Conservation (phyloP, 2,113 vertebrate species). For the Limanda limanda region DNA sequence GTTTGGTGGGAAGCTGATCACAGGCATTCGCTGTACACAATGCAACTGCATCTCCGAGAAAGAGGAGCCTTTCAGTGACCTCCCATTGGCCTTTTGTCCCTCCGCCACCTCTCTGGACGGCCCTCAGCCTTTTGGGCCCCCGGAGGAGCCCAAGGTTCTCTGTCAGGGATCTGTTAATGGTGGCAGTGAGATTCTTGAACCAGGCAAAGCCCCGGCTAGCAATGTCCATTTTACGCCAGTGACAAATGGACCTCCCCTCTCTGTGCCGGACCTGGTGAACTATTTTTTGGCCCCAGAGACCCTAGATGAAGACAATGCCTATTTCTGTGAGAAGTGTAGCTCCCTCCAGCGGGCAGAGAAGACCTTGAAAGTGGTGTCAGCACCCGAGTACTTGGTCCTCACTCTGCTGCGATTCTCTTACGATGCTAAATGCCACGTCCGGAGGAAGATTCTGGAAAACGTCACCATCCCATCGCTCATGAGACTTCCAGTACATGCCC, state of each 20-base stretch:
- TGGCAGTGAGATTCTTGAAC: constrained; percentile 74
- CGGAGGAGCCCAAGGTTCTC: constrained; percentile 60
- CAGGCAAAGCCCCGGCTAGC: constrained; percentile 39
- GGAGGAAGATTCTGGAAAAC: constrained; percentile 96
- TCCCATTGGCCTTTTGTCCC: constrained; percentile 95
- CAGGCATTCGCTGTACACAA: constrained; percentile 91
- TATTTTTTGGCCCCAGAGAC: constrained; percentile 97
- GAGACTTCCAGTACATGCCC: constrained; percentile 87
- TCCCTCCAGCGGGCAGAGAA: constrained; percentile 96
- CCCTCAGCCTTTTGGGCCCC: constrained; percentile 54
- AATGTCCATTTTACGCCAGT: constrained; percentile 45
- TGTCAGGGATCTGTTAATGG: constrained; percentile 82
- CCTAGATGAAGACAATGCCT: constrained; percentile 95
- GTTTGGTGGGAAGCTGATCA: constrained; percentile 95
- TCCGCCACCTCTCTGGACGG: constrained; percentile 64
- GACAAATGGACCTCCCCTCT: constrained; percentile 82
- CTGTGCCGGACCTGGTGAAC: constrained; percentile 93
- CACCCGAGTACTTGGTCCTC: constrained; percentile 97
- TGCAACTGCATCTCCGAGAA: constrained; percentile 94
- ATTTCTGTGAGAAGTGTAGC: constrained; percentile 95
- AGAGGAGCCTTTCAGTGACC: constrained; percentile 95
- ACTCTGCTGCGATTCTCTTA: constrained; percentile 97
- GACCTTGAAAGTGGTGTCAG: constrained; percentile 91
- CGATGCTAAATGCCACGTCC: constrained; percentile 93
- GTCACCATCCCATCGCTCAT: constrained; percentile 91